These are phyloP conservation scores for Pogonomyrmex barbatus DNA, from an alignment of 1,140 invertebrate genomes.

Conservation along the genomic window DNA sequence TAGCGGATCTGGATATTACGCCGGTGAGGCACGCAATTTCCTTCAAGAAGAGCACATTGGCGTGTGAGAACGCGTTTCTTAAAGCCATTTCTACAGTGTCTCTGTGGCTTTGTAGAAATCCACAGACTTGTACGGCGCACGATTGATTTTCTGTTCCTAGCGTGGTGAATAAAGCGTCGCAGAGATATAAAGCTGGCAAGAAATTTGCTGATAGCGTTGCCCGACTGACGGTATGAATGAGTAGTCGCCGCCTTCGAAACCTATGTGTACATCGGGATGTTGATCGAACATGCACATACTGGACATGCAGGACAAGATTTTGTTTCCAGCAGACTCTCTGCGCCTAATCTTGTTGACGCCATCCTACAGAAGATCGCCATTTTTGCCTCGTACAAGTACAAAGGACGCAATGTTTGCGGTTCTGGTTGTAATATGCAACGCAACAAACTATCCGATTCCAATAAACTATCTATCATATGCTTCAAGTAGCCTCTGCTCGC, in stretches of 20 bases:
- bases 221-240: conserved; percentile 88
- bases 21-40: conserved; percentile 92
- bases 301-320: conserved; percentile 90
- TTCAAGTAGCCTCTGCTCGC: conserved; percentile 93
- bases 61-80: conserved; percentile 88
- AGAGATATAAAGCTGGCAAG: conserved; percentile 92
- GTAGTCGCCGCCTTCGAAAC: conserved; percentile 81
- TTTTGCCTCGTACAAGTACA: conserved; percentile 96
- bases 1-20: conserved; percentile 92
- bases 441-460: conserved; percentile 91
- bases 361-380: conserved; percentile 93
- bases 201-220: conserved; percentile 93
- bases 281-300: conserved; percentile 92
- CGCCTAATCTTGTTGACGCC: conserved; percentile 90
- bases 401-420: conserved; percentile 90
- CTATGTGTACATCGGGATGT: conserved; percentile 90
- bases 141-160: conserved; percentile 93
- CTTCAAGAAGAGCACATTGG: conserved; percentile 87
- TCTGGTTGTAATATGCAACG: conserved; percentile 89
- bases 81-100: conserved; percentile 93
- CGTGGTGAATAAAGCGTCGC: conserved; percentile 93
- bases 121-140: conserved; percentile 92
- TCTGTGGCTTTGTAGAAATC: conserved; percentile 92
- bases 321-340: conserved; percentile 92
- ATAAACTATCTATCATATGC: conserved; percentile 92